A percentile compares a stretch with the other conserved stretches of the same genome.
phyloP scores from a whole-genome alignment of 1,140 invertebrate species.

The Anagrus nilaparvatae region DNA sequence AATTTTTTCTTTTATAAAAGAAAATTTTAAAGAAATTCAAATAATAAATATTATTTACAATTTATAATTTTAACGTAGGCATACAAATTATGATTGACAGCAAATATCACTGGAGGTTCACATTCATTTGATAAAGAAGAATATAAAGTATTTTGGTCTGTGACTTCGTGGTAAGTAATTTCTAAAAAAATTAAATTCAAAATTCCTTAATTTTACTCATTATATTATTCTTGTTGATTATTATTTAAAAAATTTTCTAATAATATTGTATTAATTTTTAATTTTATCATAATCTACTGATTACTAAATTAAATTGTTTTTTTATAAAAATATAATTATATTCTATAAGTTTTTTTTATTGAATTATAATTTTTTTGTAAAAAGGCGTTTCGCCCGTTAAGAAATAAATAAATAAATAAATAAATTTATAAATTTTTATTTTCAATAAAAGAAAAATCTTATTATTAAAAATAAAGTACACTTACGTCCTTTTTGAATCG shows the following conservation, averaged over 20 bases:
- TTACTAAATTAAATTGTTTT: no score
- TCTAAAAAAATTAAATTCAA: slow-evolving; percentile 34
- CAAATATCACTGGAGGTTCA: slow-evolving; percentile 58
- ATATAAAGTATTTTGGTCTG: slow-evolving; percentile 42
- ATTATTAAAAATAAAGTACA: slow-evolving; percentile 6
- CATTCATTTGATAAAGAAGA: slow-evolving; percentile 46
- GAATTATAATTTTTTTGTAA: no score
- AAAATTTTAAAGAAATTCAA: slow-evolving; percentile 4
- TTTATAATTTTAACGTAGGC: slow-evolving; percentile 68
- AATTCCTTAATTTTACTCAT: no score
- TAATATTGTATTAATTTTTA: slow-evolving; percentile 6
- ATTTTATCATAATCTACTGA: background rate
- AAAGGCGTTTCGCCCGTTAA: no score
- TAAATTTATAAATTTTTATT: no score
- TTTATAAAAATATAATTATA: no score
- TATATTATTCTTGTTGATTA: slow-evolving; percentile 1
- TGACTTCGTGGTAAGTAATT: slow-evolving; percentile 47
- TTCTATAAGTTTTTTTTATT: no score
- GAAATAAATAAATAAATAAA: no score
- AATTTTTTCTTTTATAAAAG: background rate
- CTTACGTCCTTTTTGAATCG: slow-evolving; percentile 46
- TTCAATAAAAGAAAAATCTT: no score
- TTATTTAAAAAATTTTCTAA: slow-evolving; percentile 5
- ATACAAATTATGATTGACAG: slow-evolving; percentile 68
- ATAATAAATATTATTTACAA: slow-evolving; percentile 53